Conservation (phyloP, 2,113 vertebrate species). For the Oceanodroma tethys region DNA sequence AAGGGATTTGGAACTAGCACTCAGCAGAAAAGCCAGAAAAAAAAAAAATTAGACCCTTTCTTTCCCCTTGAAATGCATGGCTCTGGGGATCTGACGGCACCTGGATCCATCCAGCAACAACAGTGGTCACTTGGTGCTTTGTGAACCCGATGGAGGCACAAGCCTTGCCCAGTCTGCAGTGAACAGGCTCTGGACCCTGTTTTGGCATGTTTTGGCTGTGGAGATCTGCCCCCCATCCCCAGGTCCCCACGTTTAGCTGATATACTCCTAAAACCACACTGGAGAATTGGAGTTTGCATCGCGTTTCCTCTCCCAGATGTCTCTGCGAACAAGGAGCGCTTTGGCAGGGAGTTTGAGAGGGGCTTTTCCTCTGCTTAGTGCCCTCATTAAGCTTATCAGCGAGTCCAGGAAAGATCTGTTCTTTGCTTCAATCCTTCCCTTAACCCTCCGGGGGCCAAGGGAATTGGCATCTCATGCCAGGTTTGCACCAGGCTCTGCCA, state of each 20-base stretch:
- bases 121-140: accelerated
- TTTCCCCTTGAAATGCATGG: not conserved
- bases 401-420: not conserved
- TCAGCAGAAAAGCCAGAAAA: not conserved
- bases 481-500: not conserved
- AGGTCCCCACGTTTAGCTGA: not conserved
- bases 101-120: not conserved
- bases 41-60: not conserved
- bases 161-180: not conserved
- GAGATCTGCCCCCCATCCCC: not conserved
- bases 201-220: not conserved
- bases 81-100: not conserved
- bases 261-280: not conserved
- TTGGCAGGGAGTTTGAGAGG: not conserved
- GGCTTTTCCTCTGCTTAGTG: not conserved
- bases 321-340: not conserved
- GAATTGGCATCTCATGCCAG: not conserved
- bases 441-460: not conserved
- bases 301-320: not conserved
- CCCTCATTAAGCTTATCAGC: not conserved
- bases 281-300: not conserved
- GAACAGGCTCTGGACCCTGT: not conserved
- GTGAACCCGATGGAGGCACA: not conserved
- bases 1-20: not conserved
- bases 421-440: not conserved